phyloP scores from a whole-genome alignment of 1,140 invertebrate genomes.

The Euura lappo region DNA sequence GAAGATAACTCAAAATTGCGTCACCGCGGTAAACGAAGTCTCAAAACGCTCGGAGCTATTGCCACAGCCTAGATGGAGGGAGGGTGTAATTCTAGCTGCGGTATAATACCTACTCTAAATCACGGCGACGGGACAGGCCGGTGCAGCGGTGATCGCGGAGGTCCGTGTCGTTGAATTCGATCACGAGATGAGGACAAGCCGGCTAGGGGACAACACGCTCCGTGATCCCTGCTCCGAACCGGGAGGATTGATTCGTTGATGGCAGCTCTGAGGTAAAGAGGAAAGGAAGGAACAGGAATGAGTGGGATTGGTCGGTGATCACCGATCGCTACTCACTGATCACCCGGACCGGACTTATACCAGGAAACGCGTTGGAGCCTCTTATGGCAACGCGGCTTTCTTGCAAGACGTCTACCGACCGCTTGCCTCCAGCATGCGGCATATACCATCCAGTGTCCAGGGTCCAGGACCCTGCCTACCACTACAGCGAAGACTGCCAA shows the following conservation, averaged over 20 bases:
- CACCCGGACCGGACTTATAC: constrained; percentile 23
- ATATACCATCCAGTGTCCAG: not conserved
- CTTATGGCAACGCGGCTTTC: constrained; percentile 30
- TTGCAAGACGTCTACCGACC: constrained; percentile 22
- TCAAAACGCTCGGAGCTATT: no score
- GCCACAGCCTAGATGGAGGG: not conserved
- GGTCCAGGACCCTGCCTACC: not conserved
- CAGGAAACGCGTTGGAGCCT: constrained; percentile 31
- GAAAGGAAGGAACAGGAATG: not conserved
- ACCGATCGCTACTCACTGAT: constrained; percentile 13
- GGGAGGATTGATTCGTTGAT: constrained; percentile 6
- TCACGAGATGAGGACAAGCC: not conserved
- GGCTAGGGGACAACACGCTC: not conserved
- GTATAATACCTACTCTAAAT: not conserved
- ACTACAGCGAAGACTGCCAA: not conserved
- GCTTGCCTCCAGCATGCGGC: constrained; percentile 13
- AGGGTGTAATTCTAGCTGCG: not conserved
- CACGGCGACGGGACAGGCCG: not conserved
- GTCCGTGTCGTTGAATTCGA: not conserved
- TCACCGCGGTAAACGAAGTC: no score
- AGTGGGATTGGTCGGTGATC: not conserved
- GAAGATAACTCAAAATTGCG: no score
- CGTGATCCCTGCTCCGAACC: not conserved
- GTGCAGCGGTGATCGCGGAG: not conserved
- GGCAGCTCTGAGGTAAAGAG: not conserved